Percentiles rank a stretch among this genome's conserved stretches.
These are phyloP conservation scores for Lepetodrilus schrolli DNA, from an alignment of 2,888 invertebrate species.

Conservation along the genomic window DNA sequence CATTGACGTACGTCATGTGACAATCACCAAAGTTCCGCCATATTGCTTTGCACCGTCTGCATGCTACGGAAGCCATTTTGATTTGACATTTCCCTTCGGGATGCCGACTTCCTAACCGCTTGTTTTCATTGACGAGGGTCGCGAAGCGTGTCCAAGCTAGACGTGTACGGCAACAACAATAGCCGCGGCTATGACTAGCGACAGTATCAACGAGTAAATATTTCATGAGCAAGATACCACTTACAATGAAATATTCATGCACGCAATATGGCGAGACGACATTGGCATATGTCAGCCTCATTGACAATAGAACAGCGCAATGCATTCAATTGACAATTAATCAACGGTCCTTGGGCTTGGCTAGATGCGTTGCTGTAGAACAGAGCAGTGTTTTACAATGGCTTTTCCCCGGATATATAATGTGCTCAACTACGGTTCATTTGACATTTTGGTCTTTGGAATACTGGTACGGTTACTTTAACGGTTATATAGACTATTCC, in stretches of 20 bases:
- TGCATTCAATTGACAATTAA: constrained; percentile 18
- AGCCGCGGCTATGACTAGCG: neutral
- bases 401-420: neutral
- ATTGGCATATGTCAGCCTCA: constrained; percentile 19
- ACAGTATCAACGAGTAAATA: constrained; percentile 27
- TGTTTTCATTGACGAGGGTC: constrained; percentile 8
- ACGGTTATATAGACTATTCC: too few relatives aligned
- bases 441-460: too few relatives aligned
- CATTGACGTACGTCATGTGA: neutral
- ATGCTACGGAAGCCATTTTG: constrained; percentile 26
- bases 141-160: constrained; percentile 5
- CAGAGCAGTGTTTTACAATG: neutral
- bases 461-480: too few relatives aligned
- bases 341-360: constrained; percentile 2
- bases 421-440: too few relatives aligned
- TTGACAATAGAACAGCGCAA: constrained; percentile 15
- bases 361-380: neutral
- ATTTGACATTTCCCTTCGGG: constrained; percentile 29
- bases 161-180: neutral
- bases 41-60: neutral
- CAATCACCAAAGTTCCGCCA: constrained; percentile 7
- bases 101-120: constrained; percentile 18
- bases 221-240: constrained; percentile 30
- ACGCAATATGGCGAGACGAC: constrained; percentile 24
- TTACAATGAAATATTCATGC: constrained; percentile 25